A percentile compares a stretch with the other conserved stretches of the same genome.
These are phyloP conservation scores for Sphaerophoria rueppellii DNA, from an alignment of 2,888 invertebrate species.

Conservation along the genomic window DNA sequence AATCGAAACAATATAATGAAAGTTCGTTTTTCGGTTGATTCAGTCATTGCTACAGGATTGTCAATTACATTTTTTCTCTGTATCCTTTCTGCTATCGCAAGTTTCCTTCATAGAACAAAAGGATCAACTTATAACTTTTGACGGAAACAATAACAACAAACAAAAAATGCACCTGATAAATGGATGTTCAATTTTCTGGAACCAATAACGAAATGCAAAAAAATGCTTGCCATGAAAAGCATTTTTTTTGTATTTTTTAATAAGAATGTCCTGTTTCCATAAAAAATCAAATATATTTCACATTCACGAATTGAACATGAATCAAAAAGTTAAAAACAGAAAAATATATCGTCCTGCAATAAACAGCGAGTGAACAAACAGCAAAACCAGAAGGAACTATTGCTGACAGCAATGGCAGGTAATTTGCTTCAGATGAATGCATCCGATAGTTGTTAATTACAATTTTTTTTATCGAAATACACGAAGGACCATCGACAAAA, in stretches of 20 bases:
- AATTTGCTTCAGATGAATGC: constrained; percentile 58
- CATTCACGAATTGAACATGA: neutral
- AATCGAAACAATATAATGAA: too few relatives aligned
- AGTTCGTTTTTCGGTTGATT: too few relatives aligned
- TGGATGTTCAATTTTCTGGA: too few relatives aligned
- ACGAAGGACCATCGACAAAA: neutral
- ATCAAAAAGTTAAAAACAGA: neutral
- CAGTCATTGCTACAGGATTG: too few relatives aligned
- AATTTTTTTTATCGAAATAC: neutral
- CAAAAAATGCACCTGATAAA: too few relatives aligned
- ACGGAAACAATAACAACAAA: too few relatives aligned
- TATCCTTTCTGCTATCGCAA: too few relatives aligned
- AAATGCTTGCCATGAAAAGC: too few relatives aligned
- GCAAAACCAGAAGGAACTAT: constrained; percentile 1
- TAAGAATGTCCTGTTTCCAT: constrained; percentile 6
- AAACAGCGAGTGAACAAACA: constrained; percentile 19
- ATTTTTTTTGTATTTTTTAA: neutral
- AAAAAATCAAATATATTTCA: neutral
- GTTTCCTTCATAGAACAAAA: too few relatives aligned
- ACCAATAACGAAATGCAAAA: too few relatives aligned
- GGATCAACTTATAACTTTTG: too few relatives aligned
- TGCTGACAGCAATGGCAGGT: constrained; percentile 61
- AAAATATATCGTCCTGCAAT: constrained; percentile 13
- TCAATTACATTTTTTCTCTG: too few relatives aligned
- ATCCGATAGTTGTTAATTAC: constrained; percentile 50